phyloP scores from a whole-genome alignment of 1,140 invertebrate species.

The Platorchestia sp. region DNA sequence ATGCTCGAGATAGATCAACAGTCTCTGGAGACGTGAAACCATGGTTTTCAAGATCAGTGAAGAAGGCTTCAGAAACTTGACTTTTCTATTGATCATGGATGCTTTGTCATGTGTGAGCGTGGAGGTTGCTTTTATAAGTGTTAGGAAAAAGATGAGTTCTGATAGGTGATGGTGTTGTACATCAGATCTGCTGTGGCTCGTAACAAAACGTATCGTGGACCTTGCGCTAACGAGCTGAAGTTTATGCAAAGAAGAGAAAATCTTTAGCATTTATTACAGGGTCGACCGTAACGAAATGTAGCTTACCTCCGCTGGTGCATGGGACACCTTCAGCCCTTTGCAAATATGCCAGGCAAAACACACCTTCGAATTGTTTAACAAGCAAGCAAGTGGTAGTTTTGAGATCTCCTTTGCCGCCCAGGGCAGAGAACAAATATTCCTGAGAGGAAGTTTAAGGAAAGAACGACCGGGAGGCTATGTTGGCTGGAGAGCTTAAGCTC shows the following conservation, averaged over 20 bases:
- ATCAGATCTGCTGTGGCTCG: not conserved
- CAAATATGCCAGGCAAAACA: constrained; percentile 41
- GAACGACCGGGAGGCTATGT: not conserved
- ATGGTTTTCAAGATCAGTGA: not conserved
- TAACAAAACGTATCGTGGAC: not conserved
- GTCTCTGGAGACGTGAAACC: not conserved
- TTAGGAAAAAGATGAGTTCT: not conserved
- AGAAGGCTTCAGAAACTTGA: not conserved
- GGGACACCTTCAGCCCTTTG: not conserved
- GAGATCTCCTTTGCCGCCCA: constrained; percentile 3
- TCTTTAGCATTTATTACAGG: constrained; percentile 16
- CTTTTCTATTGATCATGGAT: not conserved
- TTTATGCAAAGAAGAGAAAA: constrained; percentile 38
- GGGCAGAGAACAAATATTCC: not conserved
- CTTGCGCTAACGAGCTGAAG: not conserved
- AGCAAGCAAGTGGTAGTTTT: constrained; percentile 40
- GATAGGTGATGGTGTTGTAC: constrained; percentile 6
- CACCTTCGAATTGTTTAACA: constrained; percentile 33
- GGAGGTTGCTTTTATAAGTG: not conserved
- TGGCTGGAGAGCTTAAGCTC: not conserved
- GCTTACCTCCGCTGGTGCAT: not conserved
- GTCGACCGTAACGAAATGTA: constrained; percentile 5
- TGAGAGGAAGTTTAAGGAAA: constrained; percentile 1
- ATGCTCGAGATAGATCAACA: not conserved
- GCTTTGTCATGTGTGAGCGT: not conserved